Percentiles rank a stretch among this genome's conserved stretches.
Evolutionary conservation across 2,888 invertebrate genomes (phyloP).

Genomic region (Cheilosia impressa): DNA sequence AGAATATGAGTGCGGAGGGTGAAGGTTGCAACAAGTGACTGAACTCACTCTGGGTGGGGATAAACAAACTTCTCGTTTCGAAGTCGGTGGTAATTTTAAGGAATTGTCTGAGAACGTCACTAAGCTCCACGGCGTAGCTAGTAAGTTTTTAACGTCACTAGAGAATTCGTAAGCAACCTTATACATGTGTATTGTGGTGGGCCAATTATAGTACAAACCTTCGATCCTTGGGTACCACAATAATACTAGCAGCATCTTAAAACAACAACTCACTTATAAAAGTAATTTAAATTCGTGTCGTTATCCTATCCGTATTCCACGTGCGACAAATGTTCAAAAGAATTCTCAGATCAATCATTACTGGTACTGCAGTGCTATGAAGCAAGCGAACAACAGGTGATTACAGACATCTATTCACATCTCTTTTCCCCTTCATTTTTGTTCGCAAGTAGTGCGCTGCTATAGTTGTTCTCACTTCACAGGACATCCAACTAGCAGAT

Average conservation of each 20-base stretch:
- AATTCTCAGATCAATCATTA: conserved; percentile 46
- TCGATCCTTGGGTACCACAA: no score
- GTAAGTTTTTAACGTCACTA: no score
- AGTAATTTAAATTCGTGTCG: not conserved
- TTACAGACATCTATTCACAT: conserved; percentile 25
- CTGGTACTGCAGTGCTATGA: not conserved
- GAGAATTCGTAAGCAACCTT: no score
- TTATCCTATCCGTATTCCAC: not conserved
- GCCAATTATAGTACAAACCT: no score
- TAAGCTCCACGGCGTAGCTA: no score
- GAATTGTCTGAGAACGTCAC: no score
- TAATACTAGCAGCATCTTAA: no score
- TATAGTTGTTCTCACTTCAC: not conserved
- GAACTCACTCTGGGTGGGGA: no score
- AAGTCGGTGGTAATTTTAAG: no score
- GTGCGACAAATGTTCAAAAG: conserved; percentile 29
- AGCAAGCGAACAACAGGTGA: conserved; percentile 56
- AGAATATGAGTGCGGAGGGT: not conserved
- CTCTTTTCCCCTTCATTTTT: not conserved
- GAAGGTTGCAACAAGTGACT: not conserved
- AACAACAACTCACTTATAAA: not conserved
- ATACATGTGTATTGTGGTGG: no score
- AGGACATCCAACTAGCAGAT: conserved; percentile 27
- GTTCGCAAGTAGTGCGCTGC: conserved; percentile 2
- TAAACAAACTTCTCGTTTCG: no score